Conservation (phyloP, 2,888 invertebrate genomes). For the Aporophyla nigra region DNA sequence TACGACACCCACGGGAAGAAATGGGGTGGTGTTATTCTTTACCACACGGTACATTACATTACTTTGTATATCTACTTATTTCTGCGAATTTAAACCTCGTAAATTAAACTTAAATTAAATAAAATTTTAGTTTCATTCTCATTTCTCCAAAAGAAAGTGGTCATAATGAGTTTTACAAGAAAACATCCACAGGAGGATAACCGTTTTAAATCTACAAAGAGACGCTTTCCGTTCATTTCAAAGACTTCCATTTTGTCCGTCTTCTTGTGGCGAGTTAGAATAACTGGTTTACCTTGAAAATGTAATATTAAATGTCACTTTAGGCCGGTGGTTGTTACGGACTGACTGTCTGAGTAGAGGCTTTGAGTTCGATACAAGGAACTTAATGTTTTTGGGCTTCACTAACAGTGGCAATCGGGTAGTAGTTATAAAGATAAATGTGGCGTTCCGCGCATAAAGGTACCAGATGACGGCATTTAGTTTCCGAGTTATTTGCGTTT, state of each 20-base stretch:
- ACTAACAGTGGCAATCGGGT: too few species aligned
- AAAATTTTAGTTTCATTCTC: background rate
- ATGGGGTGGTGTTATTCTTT: too few species aligned
- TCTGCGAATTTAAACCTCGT: background rate
- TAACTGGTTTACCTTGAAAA: slow-evolving; percentile 12
- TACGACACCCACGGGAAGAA: too few species aligned
- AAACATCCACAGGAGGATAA: slow-evolving; percentile 27
- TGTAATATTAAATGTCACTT: background rate
- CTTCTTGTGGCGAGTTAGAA: slow-evolving; percentile 1
- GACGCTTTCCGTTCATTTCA: slow-evolving; percentile 19
- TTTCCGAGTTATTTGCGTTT: too few species aligned
- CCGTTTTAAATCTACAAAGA: slow-evolving; percentile 48
- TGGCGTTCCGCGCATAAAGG: too few species aligned
- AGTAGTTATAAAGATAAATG: too few species aligned
- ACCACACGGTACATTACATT: too few species aligned
- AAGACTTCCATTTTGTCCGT: slow-evolving; percentile 21
- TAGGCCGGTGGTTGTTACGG: too few species aligned
- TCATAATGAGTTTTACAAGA: slow-evolving; percentile 25
- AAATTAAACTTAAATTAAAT: background rate
- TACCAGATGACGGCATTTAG: too few species aligned
- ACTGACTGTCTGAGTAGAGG: background rate
- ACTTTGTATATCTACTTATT: background rate
- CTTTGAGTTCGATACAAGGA: background rate
- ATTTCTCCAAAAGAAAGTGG: background rate
- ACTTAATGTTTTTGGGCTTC: background rate